Base-by-base conservation (phyloP, 2,888 invertebrate species). In the Margaritifera margaritifera region DNA sequence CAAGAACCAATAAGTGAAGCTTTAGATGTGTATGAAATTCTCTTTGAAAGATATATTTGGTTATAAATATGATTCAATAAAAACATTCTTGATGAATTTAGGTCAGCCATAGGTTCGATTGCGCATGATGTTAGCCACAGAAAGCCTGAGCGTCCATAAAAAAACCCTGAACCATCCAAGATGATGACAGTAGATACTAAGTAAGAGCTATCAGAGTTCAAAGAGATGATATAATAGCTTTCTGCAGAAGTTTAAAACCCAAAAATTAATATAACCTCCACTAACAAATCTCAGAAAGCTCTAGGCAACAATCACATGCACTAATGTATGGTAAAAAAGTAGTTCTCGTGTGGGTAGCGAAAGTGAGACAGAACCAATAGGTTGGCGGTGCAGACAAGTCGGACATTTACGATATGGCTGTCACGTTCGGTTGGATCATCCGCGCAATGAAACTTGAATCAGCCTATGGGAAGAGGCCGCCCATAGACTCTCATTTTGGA, bases 371-470 rank as follows among this genome's bases (percentile, higher is more conserved):
- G 58, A 25, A 53, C 54, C 55, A 2, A 55, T 42, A 25, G 42
- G 62, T 22, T 66, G 24, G 50, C 57, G 66, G 15, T 66, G 66
- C 42, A 54, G 59, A 27, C 66, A 66, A 42, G 66, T 51, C 11
- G 66, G 66, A 55, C 66, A 62, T 22, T 20, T 66, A 24, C 55
- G 50, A 18, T 20, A 50, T 4, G 50, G 66, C 31, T 66, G 66
- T 25, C 42, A 61, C 22, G 61, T 55, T 2, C 18, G 22, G 22
- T 24, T 51, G 19, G 57, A 25, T 24, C 57, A 62, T 62, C n/a
- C 27, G 27, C 2, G 27, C 27, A 22, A 22, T 61, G 53, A 62
- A 62, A 67, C 55, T 22, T n/a, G 20, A 19, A 24, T 5, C 20
- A 27, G 54, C 54, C 19, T 24, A 53, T 18, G 22, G 22, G 24